Conservation (phyloP, 1,140 invertebrate genomes). For the Uloborus diversus region DNA sequence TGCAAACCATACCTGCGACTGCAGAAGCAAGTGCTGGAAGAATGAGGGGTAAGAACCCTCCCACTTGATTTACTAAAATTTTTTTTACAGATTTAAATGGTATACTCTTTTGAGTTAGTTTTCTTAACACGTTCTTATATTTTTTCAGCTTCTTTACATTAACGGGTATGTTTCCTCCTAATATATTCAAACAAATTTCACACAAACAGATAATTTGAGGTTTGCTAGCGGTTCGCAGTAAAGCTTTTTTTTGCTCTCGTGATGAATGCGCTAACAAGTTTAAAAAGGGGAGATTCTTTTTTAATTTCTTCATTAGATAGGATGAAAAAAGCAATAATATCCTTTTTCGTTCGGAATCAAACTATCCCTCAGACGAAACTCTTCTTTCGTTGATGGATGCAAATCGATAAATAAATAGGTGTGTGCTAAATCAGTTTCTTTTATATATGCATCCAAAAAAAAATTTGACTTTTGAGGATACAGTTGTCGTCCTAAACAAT, state of each 20-base stretch:
- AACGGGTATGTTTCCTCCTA: constrained; percentile 9
- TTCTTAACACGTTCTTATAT: constrained; percentile 15
- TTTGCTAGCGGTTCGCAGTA: background rate
- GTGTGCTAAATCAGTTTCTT: background rate
- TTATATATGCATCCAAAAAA: constrained; percentile 38
- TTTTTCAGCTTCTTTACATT: constrained; percentile 21
- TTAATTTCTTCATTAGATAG: too few species aligned
- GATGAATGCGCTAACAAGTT: too few species aligned
- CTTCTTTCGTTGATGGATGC: background rate
- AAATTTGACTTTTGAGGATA: constrained; percentile 9
- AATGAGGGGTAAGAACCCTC: background rate
- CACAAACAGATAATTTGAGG: background rate
- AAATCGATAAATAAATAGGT: constrained; percentile 41
- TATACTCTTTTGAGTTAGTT: background rate
- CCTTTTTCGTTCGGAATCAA: constrained; percentile 18
- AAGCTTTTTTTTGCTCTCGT: background rate
- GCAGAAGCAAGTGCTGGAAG: background rate
- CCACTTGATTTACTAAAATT: constrained; percentile 4
- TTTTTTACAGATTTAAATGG: background rate
- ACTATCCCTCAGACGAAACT: background rate
- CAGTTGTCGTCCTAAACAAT: constrained; percentile 10
- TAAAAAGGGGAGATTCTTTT: too few species aligned
- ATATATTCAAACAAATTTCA: constrained; percentile 36
- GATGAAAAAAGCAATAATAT: constrained; percentile 4
- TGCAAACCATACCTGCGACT: background rate